phyloP scores from a whole-genome alignment of 2,797 vertebrate species.

The Gallirallus australis region DNA sequence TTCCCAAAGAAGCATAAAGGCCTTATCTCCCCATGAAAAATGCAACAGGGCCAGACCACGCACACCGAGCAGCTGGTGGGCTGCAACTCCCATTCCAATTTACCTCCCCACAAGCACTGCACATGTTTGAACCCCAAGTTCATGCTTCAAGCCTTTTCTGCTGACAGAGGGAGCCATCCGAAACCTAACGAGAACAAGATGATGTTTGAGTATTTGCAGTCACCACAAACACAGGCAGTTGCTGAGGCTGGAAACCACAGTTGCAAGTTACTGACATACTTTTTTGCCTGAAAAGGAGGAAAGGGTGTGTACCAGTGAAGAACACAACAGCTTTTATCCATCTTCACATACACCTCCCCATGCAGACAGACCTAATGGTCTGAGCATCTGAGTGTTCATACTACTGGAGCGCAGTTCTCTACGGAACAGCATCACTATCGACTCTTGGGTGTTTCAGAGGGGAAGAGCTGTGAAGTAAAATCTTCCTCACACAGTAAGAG shows the following conservation, averaged over 20 bases:
- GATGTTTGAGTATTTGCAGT: not conserved
- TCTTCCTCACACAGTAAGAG: not conserved
- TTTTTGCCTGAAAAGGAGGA: not conserved
- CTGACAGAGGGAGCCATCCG: not conserved
- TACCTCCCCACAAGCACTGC: not conserved
- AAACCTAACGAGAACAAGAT: not conserved
- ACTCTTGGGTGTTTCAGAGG: not conserved
- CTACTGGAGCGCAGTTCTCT: not conserved
- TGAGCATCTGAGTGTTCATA: not conserved
- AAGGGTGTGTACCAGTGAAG: not conserved
- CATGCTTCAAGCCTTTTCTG: not conserved
- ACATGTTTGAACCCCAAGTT: not conserved
- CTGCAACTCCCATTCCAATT: not conserved
- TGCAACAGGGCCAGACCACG: rapidly evolving
- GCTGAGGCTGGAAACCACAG: not conserved
- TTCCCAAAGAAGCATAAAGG: not conserved
- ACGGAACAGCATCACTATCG: not conserved
- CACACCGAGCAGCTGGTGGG: not conserved
- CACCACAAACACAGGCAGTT: not conserved
- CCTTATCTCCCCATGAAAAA: not conserved
- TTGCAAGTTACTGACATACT: not conserved
- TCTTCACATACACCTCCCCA: not conserved
- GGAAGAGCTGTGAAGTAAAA: not conserved
- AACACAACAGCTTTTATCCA: not conserved
- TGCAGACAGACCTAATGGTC: not conserved